These are phyloP conservation scores for Aradophagus sp. DNA, from an alignment of 1,140 invertebrate genomes.

Conservation along the genomic window DNA sequence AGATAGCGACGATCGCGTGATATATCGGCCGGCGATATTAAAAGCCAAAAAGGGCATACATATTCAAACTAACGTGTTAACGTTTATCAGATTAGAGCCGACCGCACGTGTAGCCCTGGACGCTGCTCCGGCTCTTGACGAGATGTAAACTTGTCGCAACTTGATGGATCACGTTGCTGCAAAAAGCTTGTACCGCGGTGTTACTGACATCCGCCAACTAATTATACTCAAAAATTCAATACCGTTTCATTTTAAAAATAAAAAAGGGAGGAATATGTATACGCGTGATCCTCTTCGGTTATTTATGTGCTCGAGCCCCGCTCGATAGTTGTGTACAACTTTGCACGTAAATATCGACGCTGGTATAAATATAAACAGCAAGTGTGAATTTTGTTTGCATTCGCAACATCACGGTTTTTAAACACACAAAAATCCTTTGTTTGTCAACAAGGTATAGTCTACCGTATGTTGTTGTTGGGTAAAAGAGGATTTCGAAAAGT, in stretches of 20 bases:
- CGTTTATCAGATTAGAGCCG: constrained; percentile 68
- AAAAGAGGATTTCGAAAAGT: too few species aligned
- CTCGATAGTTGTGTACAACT: too few species aligned
- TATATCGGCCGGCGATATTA: constrained; percentile 68
- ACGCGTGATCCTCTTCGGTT: constrained; percentile 9
- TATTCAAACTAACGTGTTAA: constrained; percentile 67
- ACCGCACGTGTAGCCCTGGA: constrained; percentile 50
- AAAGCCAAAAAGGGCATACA: constrained; percentile 68
- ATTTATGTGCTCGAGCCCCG: too few species aligned
- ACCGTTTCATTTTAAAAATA: too few species aligned
- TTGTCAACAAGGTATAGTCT: too few species aligned
- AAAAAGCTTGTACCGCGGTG: constrained; percentile 54
- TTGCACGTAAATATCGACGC: too few species aligned
- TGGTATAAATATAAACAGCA: too few species aligned
- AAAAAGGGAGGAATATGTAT: too few species aligned
- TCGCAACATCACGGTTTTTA: too few species aligned
- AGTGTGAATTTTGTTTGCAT: too few species aligned
- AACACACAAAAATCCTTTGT: too few species aligned
- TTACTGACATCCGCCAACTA: constrained; percentile 48
- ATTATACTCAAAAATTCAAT: constrained; percentile 67
- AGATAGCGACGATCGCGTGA: constrained; percentile 65
- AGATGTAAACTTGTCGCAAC: constrained; percentile 68
- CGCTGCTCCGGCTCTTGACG: constrained; percentile 65
- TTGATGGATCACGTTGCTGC: constrained; percentile 68
- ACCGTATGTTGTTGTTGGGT: too few species aligned